A percentile compares a stretch with the other conserved stretches of the same genome.
Conservation (phyloP, 1,140 invertebrate species). For the Nymphalis io region DNA sequence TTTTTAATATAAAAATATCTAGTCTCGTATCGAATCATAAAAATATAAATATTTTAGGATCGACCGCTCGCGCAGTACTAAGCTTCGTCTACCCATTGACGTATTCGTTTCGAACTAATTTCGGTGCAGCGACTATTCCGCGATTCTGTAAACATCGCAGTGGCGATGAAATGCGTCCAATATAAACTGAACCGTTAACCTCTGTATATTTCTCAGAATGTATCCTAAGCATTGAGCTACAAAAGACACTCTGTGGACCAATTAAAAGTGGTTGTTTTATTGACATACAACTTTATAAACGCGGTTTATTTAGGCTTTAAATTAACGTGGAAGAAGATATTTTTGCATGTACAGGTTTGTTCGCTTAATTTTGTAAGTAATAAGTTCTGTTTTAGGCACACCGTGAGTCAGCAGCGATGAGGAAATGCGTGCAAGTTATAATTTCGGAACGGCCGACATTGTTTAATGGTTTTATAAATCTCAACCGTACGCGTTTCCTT, state of each 20-base stretch:
- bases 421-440: conserved; percentile 79
- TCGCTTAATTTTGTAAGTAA: conserved; percentile 59
- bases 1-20: conserved; percentile 77
- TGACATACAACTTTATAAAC: conserved; percentile 45
- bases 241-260: conserved; percentile 49
- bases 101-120: conserved; percentile 78
- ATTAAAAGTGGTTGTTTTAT: conserved; percentile 49
- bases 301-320: conserved; percentile 36
- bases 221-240: conserved; percentile 24
- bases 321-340: conserved; percentile 24
- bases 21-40: conserved; percentile 73
- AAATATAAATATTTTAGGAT: conserved; percentile 77
- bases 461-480: conserved; percentile 76
- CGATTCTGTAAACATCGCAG: conserved; percentile 77
- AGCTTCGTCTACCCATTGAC: conserved; percentile 74
- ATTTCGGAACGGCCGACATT: conserved; percentile 75
- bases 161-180: conserved; percentile 56
- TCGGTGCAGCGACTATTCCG: conserved; percentile 77
- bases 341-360: conserved; percentile 25
- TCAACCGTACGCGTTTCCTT: conserved; percentile 49
- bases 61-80: conserved; percentile 64
- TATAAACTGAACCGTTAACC: conserved; percentile 45
- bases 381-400: conserved; percentile 77
- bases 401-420: conserved; percentile 74
- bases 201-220: conserved; percentile 37